These are phyloP conservation scores for Sarcophaga peregrina DNA, from an alignment of 1,140 invertebrate genomes.

Conservation along the genomic window DNA sequence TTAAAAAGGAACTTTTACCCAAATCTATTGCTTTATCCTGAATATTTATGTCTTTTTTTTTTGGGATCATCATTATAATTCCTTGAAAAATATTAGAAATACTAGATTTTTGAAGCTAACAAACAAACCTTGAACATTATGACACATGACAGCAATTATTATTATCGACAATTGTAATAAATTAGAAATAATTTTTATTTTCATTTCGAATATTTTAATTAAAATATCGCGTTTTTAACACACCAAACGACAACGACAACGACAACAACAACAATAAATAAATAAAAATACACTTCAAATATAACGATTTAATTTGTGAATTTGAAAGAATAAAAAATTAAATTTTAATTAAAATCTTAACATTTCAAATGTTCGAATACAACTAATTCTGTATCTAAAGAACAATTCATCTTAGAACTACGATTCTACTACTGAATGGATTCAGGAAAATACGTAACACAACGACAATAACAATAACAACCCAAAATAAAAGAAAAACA, in stretches of 20 bases:
- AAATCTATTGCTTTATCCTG: too few species aligned
- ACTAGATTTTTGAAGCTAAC: background rate
- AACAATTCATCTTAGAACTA: conserved; percentile 27
- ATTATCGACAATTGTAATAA: conserved; percentile 30
- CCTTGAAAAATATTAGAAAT: too few species aligned
- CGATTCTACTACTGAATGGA: background rate
- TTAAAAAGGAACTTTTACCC: too few species aligned
- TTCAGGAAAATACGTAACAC: background rate
- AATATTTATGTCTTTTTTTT: too few species aligned
- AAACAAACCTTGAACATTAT: conserved; percentile 13
- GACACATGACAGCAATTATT: background rate
- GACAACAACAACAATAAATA: background rate
- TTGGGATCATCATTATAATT: too few species aligned
- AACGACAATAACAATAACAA: too few species aligned
- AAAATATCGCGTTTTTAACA: background rate
- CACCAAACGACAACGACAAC: too few species aligned
- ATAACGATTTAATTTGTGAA: too few species aligned
- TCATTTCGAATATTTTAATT: conserved; percentile 9
- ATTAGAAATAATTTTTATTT: background rate
- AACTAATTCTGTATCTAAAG: conserved; percentile 18
- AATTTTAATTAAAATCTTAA: conserved; percentile 23
- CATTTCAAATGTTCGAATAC: conserved; percentile 26
- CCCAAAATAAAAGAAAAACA: too few species aligned
- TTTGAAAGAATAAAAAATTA: too few species aligned
- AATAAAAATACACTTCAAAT: too few species aligned